These are phyloP conservation scores for Leptinotarsa haldemani DNA, from an alignment of 2,888 invertebrate species.

Conservation along the genomic window DNA sequence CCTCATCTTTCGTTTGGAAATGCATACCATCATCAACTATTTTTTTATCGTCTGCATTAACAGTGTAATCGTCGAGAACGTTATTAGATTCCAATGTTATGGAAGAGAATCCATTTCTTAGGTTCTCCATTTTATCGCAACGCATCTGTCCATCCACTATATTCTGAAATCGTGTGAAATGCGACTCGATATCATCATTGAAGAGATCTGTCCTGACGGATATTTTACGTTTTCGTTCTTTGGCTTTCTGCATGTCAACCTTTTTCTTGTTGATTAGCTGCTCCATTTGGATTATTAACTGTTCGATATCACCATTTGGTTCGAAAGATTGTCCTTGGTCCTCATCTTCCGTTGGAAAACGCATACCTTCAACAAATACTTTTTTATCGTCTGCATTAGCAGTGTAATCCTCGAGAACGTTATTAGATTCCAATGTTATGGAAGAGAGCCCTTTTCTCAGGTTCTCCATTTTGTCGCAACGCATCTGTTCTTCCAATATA, in stretches of 20 bases:
- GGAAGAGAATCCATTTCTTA: no score
- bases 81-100: no score
- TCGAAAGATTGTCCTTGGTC: conserved; percentile 95
- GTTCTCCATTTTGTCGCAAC: conserved; percentile 89
- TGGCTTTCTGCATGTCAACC: conserved; percentile 96
- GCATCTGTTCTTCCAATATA: no score
- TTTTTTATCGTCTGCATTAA: no score
- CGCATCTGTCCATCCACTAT: no score
- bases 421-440: conserved; percentile 78
- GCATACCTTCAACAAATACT: conserved; percentile 97
- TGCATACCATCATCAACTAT: no score
- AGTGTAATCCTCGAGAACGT: conserved; percentile 84
- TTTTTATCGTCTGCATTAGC: conserved; percentile 75
- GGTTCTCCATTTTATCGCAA: no score
- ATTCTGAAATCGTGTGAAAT: no score
- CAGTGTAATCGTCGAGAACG: no score
- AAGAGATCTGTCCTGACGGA: conserved; percentile 94
- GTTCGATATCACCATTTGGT: conserved; percentile 93
- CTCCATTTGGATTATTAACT: conserved; percentile 93
- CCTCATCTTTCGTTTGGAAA: no score
- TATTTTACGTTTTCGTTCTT: conserved; percentile 94
- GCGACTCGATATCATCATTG: no score
- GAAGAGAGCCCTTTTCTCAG: conserved; percentile 65
- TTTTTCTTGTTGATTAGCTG: conserved; percentile 94
- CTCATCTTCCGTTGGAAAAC: conserved; percentile 98